Evolutionary conservation across 2,888 invertebrate genomes (phyloP), one percentile per base, ranked within the genome.

Genomic region (Mythimna ferrago): DNA sequence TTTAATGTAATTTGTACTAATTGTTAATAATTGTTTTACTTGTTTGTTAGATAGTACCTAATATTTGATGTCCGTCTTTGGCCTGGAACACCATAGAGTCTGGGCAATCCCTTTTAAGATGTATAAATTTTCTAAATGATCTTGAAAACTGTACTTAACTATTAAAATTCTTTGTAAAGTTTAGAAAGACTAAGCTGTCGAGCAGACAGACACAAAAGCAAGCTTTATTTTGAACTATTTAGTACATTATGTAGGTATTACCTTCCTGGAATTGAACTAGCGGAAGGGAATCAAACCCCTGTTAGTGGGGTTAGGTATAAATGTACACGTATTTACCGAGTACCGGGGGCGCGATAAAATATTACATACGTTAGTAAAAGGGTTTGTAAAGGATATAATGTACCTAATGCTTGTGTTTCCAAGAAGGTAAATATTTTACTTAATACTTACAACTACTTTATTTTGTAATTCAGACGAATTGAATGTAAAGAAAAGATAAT

Each of bases 301-400:
- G 32, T 67, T 53, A 64, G 26, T 26, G 58, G 44, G 75, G 65
- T 65, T 80, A 74, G 26, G 53, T 57, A 35, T 35, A 54, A 26
- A 64, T 19, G 7, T 72, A 35, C 38, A 6, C 38, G 7, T 38
- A 66, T 76, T 66, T 79, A 73, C 73, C 57, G 61, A 44, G 76
- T 56, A 73, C 51, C 56, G 65, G 65, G 51, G 35, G 41, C 41
- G 16, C 32, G 56, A 57, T 66, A 72, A 62, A n/a, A 65, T 78
- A 76, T 79, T 53, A 62, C 16, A 19, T n/a, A 35, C 58, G 19
- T 32, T 9, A 58, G 21, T 65, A 38, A 71, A 76, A 65, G 54
- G 76, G 56, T 57, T 61, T 19, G 19, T 51, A 10, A 72, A n/a
- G 26, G 56, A 58, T 65, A 44, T 65, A 61, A 32, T 21, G 19